A percentile compares a stretch with the other conserved stretches of the same genome.
These are phyloP conservation scores for Taenioides sp. DNA, from an alignment of 2,797 vertebrate species.

Conservation along the genomic window DNA sequence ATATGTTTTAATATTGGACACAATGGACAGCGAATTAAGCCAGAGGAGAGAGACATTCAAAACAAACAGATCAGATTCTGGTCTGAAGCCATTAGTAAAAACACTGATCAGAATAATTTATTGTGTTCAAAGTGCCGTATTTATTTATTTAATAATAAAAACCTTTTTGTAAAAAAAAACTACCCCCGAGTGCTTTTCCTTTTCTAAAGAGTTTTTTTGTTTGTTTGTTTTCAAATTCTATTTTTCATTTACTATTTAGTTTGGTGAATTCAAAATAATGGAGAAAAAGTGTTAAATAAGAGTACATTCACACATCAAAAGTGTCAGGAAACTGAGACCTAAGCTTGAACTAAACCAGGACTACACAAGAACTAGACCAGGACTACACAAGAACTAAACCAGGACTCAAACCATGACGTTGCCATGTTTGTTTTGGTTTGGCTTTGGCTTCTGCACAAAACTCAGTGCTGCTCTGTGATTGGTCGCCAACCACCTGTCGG, in stretches of 20 bases:
- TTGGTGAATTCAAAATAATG: too few relatives aligned
- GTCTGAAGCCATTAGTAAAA: slow-evolving; percentile 59
- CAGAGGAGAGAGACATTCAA: not conserved
- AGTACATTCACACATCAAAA: too few relatives aligned
- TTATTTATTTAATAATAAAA: slow-evolving; percentile 89
- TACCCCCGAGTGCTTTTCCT: slow-evolving; percentile 28
- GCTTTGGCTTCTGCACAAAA: too few relatives aligned
- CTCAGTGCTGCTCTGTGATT: too few relatives aligned
- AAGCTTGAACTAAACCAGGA: too few relatives aligned
- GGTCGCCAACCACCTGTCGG: too few relatives aligned
- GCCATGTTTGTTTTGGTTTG: too few relatives aligned
- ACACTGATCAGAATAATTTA: slow-evolving; percentile 84
- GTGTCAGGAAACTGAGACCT: too few relatives aligned
- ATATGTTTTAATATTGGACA: slow-evolving; percentile 72
- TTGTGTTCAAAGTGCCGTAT: slow-evolving; percentile 95
- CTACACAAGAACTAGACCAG: too few relatives aligned
- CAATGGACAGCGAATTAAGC: not conserved
- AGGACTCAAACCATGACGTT: too few relatives aligned
- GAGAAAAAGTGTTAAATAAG: too few relatives aligned
- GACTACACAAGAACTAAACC: too few relatives aligned
- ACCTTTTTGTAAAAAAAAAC: slow-evolving; percentile 55
- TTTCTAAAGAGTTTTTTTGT: slow-evolving; percentile 14
- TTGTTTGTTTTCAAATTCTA: not conserved
- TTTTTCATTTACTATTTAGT: not conserved
- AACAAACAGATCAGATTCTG: slow-evolving; percentile 29